Conservation (phyloP, 2,888 invertebrate genomes). For the Hyles lineata region DNA sequence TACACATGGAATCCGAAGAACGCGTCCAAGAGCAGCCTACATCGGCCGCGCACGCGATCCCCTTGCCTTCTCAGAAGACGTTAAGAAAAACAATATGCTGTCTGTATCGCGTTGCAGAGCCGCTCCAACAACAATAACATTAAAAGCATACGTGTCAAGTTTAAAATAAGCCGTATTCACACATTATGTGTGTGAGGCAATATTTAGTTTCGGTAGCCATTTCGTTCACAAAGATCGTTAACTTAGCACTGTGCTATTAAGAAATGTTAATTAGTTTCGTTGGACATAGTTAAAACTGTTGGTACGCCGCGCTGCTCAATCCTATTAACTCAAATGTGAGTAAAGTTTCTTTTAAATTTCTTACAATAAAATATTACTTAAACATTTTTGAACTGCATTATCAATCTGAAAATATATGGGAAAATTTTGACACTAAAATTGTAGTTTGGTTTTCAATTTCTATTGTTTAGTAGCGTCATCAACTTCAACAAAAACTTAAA, state of each 20-base stretch:
- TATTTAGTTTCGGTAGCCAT: slow-evolving; percentile 29
- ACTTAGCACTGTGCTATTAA: not conserved
- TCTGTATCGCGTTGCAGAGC: slow-evolving; percentile 10
- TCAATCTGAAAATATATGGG: too few relatives aligned
- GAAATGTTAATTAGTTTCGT: not conserved
- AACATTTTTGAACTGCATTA: too few relatives aligned
- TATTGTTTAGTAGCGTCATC: too few relatives aligned
- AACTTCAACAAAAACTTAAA: too few relatives aligned
- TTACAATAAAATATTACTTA: too few relatives aligned
- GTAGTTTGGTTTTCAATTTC: too few relatives aligned
- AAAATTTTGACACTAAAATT: too few relatives aligned
- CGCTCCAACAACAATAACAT: slow-evolving; percentile 17
- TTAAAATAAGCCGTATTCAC: slow-evolving; percentile 11
- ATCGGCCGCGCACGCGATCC: slow-evolving; percentile 55
- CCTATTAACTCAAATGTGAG: too few relatives aligned
- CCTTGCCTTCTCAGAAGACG: slow-evolving; percentile 55
- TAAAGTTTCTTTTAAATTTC: not conserved
- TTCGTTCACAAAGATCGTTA: not conserved
- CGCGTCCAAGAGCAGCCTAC: slow-evolving; percentile 45
- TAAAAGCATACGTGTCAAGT: slow-evolving; percentile 31
- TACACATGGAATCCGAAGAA: slow-evolving; percentile 51
- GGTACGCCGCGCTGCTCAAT: not conserved
- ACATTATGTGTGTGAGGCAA: slow-evolving; percentile 26
- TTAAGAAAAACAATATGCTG: slow-evolving; percentile 47
- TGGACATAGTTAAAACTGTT: not conserved